phyloP scores from a whole-genome alignment of 2,113 vertebrate genomes.

The Struthio camelus region DNA sequence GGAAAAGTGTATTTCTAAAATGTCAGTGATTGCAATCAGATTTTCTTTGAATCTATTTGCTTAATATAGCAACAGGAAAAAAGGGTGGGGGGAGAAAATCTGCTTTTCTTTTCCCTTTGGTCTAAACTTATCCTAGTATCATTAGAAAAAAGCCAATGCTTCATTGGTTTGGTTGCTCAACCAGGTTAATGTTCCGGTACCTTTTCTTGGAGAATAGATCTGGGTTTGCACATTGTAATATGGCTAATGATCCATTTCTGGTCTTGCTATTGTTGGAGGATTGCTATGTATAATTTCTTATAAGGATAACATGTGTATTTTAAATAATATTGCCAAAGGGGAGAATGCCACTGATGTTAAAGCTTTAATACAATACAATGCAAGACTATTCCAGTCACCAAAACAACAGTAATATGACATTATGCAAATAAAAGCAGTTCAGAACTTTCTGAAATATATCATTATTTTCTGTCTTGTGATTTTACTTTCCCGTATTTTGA shows the following conservation, averaged over 20 bases:
- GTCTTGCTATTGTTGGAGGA: conserved; percentile 8
- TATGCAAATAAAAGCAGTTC: background rate
- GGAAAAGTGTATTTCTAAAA: conserved; percentile 12
- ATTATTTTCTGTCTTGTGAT: background rate
- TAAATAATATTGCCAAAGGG: background rate
- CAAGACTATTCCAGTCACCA: background rate
- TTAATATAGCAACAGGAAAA: background rate
- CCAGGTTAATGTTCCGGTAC: conserved; percentile 20
- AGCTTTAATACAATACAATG: background rate
- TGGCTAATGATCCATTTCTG: conserved; percentile 33
- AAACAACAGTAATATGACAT: background rate
- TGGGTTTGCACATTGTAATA: conserved; percentile 5
- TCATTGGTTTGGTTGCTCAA: background rate
- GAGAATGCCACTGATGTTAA: background rate
- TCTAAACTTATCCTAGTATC: background rate
- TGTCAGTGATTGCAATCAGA: background rate
- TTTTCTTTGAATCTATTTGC: background rate
- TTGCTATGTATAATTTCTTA: conserved; percentile 27
- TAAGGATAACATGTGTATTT: background rate
- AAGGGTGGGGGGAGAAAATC: background rate
- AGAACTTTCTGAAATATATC: background rate
- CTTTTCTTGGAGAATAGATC: conserved; percentile 26
- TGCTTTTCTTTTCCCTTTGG: background rate
- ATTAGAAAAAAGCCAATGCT: conserved; percentile 26
- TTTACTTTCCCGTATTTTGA: background rate